A percentile compares a stretch with the other conserved stretches of the same genome.
phyloP scores from a whole-genome alignment of 2,797 vertebrate genomes.

The Characodon lateralis region DNA sequence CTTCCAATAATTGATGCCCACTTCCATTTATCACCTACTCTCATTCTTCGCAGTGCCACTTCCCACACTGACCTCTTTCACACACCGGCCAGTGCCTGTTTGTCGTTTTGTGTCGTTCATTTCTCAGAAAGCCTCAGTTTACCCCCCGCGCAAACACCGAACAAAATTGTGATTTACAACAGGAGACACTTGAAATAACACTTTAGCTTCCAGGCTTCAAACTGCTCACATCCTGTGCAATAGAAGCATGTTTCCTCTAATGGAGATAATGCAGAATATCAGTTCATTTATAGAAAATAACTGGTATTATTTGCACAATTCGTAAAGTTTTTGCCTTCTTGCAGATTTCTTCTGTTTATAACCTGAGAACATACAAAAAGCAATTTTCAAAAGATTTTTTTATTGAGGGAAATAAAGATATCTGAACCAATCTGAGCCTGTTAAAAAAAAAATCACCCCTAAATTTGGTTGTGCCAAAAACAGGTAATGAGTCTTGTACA shows the following conservation, averaged over 20 bases:
- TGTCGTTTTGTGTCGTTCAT: conserved; percentile 36
- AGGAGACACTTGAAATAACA: conserved; percentile 75
- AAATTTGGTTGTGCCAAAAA: background rate
- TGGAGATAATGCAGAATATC: conserved; percentile 43
- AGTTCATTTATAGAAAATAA: background rate
- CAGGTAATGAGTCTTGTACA: background rate
- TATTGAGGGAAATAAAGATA: background rate
- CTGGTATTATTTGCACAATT: background rate
- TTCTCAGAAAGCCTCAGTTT: conserved; percentile 32
- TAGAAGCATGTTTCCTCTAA: conserved; percentile 72
- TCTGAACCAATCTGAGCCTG: background rate
- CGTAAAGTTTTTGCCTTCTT: background rate
- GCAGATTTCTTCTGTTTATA: background rate
- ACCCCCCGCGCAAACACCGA: conserved; percentile 24
- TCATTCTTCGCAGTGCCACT: conserved; percentile 25
- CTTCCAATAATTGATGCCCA: conserved; percentile 66
- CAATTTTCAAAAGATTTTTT: background rate
- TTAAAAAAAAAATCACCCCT: background rate
- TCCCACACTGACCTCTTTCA: conserved; percentile 24
- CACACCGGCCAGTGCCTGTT: conserved; percentile 32
- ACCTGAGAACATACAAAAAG: background rate
- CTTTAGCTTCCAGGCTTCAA: conserved; percentile 44
- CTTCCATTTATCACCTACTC: conserved; percentile 51
- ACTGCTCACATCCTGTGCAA: conserved; percentile 55
- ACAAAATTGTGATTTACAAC: conserved; percentile 68